phyloP scores from a whole-genome alignment of 1,140 invertebrate genomes.

The Caenorhabditis briggsae region DNA sequence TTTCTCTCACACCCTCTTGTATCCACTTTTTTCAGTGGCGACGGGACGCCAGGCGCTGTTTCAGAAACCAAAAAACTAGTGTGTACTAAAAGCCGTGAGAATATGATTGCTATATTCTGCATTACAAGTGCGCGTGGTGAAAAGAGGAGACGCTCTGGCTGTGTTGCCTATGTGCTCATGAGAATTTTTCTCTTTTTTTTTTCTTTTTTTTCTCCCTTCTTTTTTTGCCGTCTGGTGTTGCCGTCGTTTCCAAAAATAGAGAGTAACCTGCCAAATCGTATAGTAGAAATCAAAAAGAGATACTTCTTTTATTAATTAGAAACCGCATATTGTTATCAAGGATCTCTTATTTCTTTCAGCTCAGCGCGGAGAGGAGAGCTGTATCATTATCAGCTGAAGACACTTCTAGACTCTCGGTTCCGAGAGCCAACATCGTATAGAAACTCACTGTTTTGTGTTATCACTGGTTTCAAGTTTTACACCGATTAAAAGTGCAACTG shows the following conservation, averaged over 20 bases:
- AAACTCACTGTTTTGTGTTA: neutral
- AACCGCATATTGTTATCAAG: neutral
- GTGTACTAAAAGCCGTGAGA: conserved; percentile 42
- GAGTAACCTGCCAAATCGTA: conserved; percentile 20
- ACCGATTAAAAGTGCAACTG: conserved; percentile 49
- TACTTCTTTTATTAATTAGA: neutral
- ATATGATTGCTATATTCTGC: conserved; percentile 51
- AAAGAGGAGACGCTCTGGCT: neutral
- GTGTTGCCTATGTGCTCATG: conserved; percentile 36
- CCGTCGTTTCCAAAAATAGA: conserved; percentile 42
- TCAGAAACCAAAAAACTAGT: conserved; percentile 46
- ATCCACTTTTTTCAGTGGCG: neutral
- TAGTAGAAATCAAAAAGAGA: neutral
- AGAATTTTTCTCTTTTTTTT: conserved; percentile 20
- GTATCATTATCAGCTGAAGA: neutral
- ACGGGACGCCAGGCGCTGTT: neutral
- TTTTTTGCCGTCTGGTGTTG: conserved; percentile 32
- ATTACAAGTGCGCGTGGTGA: conserved; percentile 25
- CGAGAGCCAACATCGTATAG: too few species aligned
- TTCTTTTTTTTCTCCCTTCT: neutral
- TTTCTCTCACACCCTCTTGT: conserved; percentile 30
- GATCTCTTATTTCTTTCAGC: neutral
- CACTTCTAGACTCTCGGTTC: too few species aligned
- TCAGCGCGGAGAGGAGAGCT: neutral
- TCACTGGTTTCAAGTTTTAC: conserved; percentile 32